Base-by-base conservation (phyloP, 2,797 vertebrate genomes). In the Arnoldichthys spilopterus region DNA sequence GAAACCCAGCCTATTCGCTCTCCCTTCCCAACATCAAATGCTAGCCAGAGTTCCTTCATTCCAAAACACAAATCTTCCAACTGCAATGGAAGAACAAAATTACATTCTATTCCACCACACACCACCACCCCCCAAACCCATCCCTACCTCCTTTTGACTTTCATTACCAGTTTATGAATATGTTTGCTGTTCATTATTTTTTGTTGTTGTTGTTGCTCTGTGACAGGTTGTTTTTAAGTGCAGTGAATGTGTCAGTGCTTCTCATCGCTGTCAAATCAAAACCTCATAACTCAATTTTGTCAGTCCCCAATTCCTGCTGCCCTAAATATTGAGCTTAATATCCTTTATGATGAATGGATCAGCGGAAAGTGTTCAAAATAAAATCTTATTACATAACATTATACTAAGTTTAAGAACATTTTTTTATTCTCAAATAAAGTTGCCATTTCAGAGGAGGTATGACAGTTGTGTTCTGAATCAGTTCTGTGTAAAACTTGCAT, bases 21-120 rank as follows among this genome's bases (percentile, higher is more conserved):
- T 82, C 87, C 93, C 89, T 84, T 61, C 83, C 86, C 86, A 74
- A 92, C 94, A 95, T 95, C 94, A 95, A 94, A 95, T 93, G 92
- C 88, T 70, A 89, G 89, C 84, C 85, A 88, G 84, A 86, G 83
- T 90, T 89, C 83, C 89, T 82, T 91, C 89, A 90, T 90, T 92
- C 90, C 89, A 90, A 89, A 90, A 91, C 89, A 91, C 86, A 90
- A 90, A 90, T 87, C 86, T 85, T 86, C 80, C 80, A 72, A 81
- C 77, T 81, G 86, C 85, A 87, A 74, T 82, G 56, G 54, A 73
- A 75, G 68, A 47, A 16, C 1, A 47, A 69, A 75, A 82, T 76
- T 68, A 82, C 56, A 79, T 73, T 79, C 49, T 69, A 74, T 72
- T 72, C 69, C 59, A 74, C 67, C 76, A 78, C 78, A 62, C 40